A percentile compares a stretch with the other conserved stretches of the same genome.
phyloP scores from a whole-genome alignment of 2,797 vertebrate species.

The Coendou prehensilis region DNA sequence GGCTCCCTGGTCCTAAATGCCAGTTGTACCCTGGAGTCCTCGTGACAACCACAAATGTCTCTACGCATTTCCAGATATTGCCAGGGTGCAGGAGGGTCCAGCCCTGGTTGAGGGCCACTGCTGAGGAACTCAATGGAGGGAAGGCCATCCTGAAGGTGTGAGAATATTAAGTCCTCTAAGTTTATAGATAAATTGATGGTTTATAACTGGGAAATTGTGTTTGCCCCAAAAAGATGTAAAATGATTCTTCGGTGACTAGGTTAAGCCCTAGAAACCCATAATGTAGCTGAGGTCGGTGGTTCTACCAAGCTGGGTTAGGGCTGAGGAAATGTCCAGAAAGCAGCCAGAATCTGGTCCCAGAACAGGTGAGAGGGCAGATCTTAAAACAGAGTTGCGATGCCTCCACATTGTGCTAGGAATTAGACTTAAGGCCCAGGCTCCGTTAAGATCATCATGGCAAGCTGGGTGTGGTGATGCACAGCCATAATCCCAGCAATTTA shows the following conservation, averaged over 20 bases:
- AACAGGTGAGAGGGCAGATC: not conserved
- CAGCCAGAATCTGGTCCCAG: not conserved
- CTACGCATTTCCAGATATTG: slow-evolving; percentile 15
- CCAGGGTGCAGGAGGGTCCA: not conserved
- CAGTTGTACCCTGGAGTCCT: not conserved
- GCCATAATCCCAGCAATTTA: not conserved
- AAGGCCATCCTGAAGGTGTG: slow-evolving; percentile 3
- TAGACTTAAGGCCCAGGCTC: slow-evolving; percentile 5
- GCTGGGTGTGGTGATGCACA: not conserved
- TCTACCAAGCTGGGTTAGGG: not conserved
- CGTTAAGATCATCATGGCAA: not conserved
- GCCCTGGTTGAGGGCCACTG: not conserved
- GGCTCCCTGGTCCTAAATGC: not conserved
- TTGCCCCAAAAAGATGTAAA: slow-evolving; percentile 14
- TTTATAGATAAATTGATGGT: not conserved
- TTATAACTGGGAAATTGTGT: slow-evolving; percentile 19
- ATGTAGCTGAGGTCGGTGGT: not conserved
- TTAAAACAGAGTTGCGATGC: slow-evolving; percentile 8
- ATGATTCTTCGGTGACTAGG: not conserved
- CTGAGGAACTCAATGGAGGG: not conserved
- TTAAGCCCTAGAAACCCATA: not conserved
- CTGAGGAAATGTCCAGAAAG: slow-evolving; percentile 43
- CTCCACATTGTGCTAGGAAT: not conserved
- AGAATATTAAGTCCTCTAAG: not conserved
- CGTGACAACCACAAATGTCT: not conserved